These are phyloP conservation scores for Chironomus tepperi DNA, from an alignment of 1,140 invertebrate genomes.

Conservation along the genomic window DNA sequence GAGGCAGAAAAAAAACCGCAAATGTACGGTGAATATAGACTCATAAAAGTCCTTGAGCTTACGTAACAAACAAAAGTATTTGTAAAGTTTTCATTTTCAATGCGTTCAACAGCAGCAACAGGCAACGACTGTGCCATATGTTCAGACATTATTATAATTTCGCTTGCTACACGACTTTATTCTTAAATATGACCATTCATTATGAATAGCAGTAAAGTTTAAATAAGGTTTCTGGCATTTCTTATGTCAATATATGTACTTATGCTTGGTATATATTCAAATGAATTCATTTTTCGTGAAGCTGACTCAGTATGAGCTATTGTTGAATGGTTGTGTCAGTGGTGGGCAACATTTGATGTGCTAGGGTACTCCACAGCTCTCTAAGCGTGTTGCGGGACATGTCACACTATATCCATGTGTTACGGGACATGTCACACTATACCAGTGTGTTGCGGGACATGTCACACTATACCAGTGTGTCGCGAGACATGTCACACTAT, in stretches of 20 bases:
- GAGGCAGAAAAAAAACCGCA: background rate
- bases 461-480: no score
- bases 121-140: background rate
- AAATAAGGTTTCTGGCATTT: background rate
- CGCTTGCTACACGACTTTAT: background rate
- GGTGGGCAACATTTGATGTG: no score
- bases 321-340: no score
- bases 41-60: slow-evolving; percentile 1
- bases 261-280: background rate
- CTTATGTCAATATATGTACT: background rate
- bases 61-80: slow-evolving; percentile 9
- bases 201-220: slow-evolving; percentile 2
- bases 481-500: no score
- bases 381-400: no score
- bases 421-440: no score
- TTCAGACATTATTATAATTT: slow-evolving; percentile 1
- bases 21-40: background rate
- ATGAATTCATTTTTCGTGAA: background rate
- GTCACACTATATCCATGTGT: no score
- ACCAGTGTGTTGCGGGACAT: no score
- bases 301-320: no score
- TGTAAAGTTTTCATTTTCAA: slow-evolving; percentile 7
- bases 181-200: slow-evolving; percentile 1
- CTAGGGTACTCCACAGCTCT: no score
- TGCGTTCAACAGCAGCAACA: background rate